A percentile compares a stretch with the other conserved stretches of the same genome.
Conservation (phyloP, 2,888 invertebrate genomes). For the Drosophila ezoana region DNA sequence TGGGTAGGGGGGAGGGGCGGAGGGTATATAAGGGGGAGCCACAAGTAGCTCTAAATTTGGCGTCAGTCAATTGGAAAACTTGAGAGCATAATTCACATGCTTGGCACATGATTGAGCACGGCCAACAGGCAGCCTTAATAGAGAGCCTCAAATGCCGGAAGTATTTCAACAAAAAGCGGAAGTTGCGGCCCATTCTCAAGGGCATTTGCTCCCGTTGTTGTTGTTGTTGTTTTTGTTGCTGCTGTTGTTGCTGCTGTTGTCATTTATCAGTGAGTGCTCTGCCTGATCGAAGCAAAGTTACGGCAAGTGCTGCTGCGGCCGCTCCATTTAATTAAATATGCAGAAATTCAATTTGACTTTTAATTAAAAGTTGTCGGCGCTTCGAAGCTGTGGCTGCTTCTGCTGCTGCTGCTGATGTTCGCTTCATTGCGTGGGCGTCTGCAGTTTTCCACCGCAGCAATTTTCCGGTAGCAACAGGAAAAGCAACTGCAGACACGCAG, state of each 20-base stretch:
- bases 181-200: slow-evolving; percentile 68
- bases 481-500: slow-evolving; percentile 23
- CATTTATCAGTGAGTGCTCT: slow-evolving; percentile 28
- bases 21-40: neutral
- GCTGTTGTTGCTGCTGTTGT: slow-evolving; percentile 9
- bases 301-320: slow-evolving; percentile 34
- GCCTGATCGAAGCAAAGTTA: slow-evolving; percentile 33
- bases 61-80: slow-evolving; percentile 63
- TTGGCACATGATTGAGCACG: slow-evolving; percentile 51
- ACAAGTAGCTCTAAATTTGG: slow-evolving; percentile 51
- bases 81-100: slow-evolving; percentile 66
- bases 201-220: slow-evolving; percentile 48
- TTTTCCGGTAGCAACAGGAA: slow-evolving; percentile 7
- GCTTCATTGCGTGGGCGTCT: slow-evolving; percentile 26
- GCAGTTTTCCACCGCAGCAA: slow-evolving; percentile 32
- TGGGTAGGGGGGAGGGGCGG: neutral
- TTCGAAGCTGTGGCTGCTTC: slow-evolving; percentile 1
- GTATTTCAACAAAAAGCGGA: slow-evolving; percentile 60
- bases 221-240: slow-evolving; percentile 3
- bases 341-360: slow-evolving; percentile 78
- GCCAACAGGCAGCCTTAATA: neutral
- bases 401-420: neutral
- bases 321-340: slow-evolving; percentile 67
- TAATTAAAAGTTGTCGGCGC: slow-evolving; percentile 68
- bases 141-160: slow-evolving; percentile 63